Conservation (phyloP, 2,797 vertebrate genomes). For the Girardinus metallicus region DNA sequence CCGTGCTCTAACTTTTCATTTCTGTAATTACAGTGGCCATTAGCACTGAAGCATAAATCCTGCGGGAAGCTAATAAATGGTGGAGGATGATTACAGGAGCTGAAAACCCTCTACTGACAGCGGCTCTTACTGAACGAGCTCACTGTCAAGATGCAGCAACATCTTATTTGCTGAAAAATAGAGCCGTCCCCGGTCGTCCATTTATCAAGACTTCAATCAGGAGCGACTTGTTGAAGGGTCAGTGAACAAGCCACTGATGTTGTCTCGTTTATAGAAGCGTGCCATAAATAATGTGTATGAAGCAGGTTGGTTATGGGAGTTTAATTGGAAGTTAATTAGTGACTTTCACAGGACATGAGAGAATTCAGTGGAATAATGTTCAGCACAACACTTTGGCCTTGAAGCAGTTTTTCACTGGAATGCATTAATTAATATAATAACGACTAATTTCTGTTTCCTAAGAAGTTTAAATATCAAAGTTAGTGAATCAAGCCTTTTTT, state of each 20-base stretch:
- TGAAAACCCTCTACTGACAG: constrained; percentile 57
- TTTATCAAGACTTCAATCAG: constrained; percentile 46
- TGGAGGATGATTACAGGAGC: constrained; percentile 54
- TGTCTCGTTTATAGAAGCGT: constrained; percentile 12
- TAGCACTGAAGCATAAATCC: constrained; percentile 60
- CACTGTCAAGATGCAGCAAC: constrained; percentile 45
- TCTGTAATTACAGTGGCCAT: constrained; percentile 59
- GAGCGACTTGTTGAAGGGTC: constrained; percentile 32
- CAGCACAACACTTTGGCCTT: not conserved
- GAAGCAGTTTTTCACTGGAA: not conserved
- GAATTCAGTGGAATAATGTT: constrained; percentile 5
- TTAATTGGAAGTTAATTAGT: constrained; percentile 15
- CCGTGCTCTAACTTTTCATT: constrained; percentile 57
- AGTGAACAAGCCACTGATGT: constrained; percentile 3
- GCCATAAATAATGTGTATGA: constrained; percentile 31
- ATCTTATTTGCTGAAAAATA: constrained; percentile 34
- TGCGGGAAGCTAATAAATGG: constrained; percentile 66
- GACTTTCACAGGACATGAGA: constrained; percentile 14
- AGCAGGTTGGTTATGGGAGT: constrained; percentile 22
- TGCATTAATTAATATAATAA: not conserved
- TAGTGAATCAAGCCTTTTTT: not conserved
- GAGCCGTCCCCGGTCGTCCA: constrained; percentile 17
- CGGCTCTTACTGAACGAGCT: constrained; percentile 54
- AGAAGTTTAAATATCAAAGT: not conserved
- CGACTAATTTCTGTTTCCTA: not conserved